Conservation (phyloP, 1,140 invertebrate genomes). For the Procambarus clarkii region DNA sequence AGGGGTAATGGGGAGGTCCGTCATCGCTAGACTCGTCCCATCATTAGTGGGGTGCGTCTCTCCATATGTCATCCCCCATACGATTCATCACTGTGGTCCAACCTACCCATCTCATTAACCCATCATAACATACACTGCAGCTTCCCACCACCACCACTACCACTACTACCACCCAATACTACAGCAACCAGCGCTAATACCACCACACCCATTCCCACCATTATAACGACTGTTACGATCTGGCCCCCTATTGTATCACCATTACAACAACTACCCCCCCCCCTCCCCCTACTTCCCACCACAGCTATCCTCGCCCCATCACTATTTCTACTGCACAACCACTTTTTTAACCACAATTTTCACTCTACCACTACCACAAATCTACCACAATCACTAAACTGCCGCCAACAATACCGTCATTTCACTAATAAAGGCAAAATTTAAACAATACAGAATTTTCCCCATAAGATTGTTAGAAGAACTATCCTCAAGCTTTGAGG, state of each 20-base stretch:
- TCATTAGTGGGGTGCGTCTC: conserved; percentile 1
- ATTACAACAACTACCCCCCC: background rate
- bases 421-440: no score
- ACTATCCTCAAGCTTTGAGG: no score
- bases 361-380: no score
- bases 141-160: conserved; percentile 9
- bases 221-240: background rate
- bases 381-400: no score
- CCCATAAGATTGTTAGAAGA: no score
- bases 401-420: no score
- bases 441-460: no score
- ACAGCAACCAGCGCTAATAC: background rate
- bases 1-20: background rate
- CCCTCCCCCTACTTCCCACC: background rate
- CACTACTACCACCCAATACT: conserved; percentile 9
- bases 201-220: background rate
- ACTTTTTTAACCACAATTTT: no score
- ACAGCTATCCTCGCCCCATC: background rate
- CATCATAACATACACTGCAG: background rate
- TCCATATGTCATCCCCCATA: conserved; percentile 7
- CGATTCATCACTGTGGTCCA: background rate
- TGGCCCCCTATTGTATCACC: no score
- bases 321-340: background rate
- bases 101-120: conserved; percentile 6
- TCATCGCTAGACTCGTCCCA: background rate